Evolutionary conservation across 2,888 invertebrate genomes (phyloP).

Genomic region (Aromia moschata): DNA sequence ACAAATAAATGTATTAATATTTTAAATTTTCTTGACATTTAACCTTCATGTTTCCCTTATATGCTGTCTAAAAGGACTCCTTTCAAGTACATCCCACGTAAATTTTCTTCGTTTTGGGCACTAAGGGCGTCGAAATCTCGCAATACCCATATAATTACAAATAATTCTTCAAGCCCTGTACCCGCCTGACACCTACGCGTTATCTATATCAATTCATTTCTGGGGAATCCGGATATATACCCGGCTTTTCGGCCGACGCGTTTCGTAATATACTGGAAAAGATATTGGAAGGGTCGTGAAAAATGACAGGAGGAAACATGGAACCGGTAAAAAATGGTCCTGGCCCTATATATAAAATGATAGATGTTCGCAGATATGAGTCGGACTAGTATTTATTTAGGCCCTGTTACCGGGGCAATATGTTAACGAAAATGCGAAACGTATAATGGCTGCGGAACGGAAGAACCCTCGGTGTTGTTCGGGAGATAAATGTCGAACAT

Average conservation of each 20-base stretch:
- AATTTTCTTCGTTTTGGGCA: too few species aligned
- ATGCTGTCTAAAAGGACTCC: too few species aligned
- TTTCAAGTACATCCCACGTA: too few species aligned
- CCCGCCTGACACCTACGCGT: background rate
- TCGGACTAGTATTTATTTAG: conserved; percentile 14
- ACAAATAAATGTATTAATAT: too few species aligned
- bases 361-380: conserved; percentile 13
- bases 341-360: conserved; percentile 13
- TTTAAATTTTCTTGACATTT: too few species aligned
- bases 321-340: conserved; percentile 15
- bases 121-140: too few species aligned
- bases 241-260: conserved; percentile 5
- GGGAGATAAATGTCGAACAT: background rate
- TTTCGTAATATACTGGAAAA: conserved; percentile 13
- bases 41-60: too few species aligned
- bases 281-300: conserved; percentile 25
- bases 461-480: background rate
- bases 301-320: conserved; percentile 19
- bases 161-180: conserved; percentile 7
- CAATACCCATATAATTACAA: too few species aligned
- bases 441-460: background rate
- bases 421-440: conserved; percentile 6
- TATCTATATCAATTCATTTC: conserved; percentile 23
- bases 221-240: conserved; percentile 23
- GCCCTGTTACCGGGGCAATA: conserved; percentile 7